A percentile compares a stretch with the other conserved stretches of the same genome.
Evolutionary conservation across 2,888 invertebrate species (phyloP).

Genomic region (Arge pagana): DNA sequence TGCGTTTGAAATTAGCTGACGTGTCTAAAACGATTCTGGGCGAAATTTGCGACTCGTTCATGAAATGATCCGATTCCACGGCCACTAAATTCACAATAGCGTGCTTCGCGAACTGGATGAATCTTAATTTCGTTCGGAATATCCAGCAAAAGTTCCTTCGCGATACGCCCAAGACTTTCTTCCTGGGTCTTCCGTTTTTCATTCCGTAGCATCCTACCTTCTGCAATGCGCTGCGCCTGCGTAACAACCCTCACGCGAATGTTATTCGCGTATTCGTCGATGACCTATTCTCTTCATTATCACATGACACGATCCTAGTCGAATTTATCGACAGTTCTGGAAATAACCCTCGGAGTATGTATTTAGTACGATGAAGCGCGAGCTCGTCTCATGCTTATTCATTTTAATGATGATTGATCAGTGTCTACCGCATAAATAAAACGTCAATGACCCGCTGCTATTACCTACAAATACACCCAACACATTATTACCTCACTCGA

Average conservation of each 20-base stretch:
- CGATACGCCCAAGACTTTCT: too few relatives aligned
- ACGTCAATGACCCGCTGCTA: slow-evolving; percentile 8
- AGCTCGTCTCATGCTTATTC: slow-evolving; percentile 10
- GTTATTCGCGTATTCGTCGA: too few relatives aligned
- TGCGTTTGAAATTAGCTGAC: slow-evolving; percentile 12
- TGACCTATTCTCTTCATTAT: too few relatives aligned
- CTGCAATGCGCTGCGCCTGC: too few relatives aligned
- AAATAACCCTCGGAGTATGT: too few relatives aligned
- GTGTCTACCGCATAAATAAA: slow-evolving; percentile 14
- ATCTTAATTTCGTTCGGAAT: slow-evolving; percentile 18
- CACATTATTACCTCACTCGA: not conserved
- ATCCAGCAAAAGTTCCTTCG: too few relatives aligned
- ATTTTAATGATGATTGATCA: slow-evolving; percentile 17
- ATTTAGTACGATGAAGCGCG: too few relatives aligned
- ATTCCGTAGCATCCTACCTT: too few relatives aligned
- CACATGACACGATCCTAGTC: too few relatives aligned
- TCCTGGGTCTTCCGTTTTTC: too few relatives aligned
- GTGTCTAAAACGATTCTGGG: not conserved
- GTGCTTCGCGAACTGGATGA: slow-evolving; percentile 9
- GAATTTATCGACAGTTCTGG: too few relatives aligned
- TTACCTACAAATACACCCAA: slow-evolving; percentile 17
- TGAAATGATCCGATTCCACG: not conserved
- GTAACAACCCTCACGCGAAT: too few relatives aligned
- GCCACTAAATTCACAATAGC: slow-evolving; percentile 18
- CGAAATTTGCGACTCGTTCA: not conserved